Percentiles rank a stretch among this genome's conserved stretches.
Conservation (phyloP, 1,140 invertebrate genomes). For the Chrysopa pallens region DNA sequence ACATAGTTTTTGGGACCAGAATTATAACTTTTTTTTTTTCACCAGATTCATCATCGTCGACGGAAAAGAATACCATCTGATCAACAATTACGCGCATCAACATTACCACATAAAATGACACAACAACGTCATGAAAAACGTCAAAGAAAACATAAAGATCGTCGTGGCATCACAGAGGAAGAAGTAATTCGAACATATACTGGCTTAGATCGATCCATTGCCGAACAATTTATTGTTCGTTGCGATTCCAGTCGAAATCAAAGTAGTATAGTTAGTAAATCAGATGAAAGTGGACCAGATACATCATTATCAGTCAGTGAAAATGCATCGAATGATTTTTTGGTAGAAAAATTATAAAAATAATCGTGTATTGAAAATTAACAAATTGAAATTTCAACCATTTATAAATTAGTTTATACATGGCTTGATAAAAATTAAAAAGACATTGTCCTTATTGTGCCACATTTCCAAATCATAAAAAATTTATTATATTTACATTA, state of each 20-base stretch:
- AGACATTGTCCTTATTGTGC: no score
- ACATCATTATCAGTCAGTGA: background rate
- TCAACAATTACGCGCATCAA: background rate
- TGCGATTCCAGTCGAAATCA: constrained; percentile 24
- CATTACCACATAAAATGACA: background rate
- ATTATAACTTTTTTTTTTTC: no score
- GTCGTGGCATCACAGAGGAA: constrained; percentile 20
- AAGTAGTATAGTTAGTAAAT: background rate
- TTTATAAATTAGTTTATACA: no score
- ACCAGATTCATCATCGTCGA: constrained; percentile 5
- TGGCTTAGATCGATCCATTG: constrained; percentile 38
- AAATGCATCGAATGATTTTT: background rate
- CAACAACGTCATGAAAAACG: background rate
- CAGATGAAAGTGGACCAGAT: background rate
- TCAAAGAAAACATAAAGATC: background rate
- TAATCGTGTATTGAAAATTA: background rate
- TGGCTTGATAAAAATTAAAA: no score
- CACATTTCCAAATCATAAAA: no score
- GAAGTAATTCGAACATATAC: constrained; percentile 40
- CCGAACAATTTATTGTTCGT: constrained; percentile 42
- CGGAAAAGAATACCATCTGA: constrained; percentile 6
- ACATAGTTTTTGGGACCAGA: no score
- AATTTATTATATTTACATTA: no score
- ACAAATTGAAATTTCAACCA: no score
- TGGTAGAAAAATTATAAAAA: background rate